Conservation (phyloP, 2,797 vertebrate genomes). For the Sciurus vulgaris region DNA sequence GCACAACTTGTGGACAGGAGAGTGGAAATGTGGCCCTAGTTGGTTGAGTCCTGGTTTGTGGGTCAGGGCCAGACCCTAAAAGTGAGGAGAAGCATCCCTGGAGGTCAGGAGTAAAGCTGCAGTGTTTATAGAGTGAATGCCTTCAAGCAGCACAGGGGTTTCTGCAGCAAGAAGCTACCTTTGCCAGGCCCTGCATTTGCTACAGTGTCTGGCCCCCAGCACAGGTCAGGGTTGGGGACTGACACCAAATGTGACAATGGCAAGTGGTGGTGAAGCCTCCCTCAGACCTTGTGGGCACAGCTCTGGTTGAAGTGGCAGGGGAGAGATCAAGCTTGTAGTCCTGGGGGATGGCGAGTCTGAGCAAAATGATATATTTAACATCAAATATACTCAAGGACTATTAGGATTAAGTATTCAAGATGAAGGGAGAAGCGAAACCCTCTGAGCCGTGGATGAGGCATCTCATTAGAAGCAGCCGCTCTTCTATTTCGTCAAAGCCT, state of each 20-base stretch:
- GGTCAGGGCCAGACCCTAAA: not conserved
- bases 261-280: not conserved
- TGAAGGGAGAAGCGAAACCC: conserved; percentile 86
- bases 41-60: not conserved
- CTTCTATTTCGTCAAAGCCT: conserved; percentile 79
- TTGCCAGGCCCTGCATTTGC: not conserved
- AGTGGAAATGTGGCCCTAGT: not conserved
- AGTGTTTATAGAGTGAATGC: not conserved
- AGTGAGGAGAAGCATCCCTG: conserved; percentile 38
- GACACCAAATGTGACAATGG: not conserved
- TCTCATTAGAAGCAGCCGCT: conserved; percentile 88
- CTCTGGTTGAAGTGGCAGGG: conserved; percentile 21
- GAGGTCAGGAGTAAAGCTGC: not conserved
- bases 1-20: not conserved
- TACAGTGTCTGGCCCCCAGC: not conserved
- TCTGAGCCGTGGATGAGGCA: conserved; percentile 86
- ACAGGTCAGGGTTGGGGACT: not conserved
- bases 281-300: conserved; percentile 12
- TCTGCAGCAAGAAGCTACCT: conserved; percentile 12
- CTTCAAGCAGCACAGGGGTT: not conserved
- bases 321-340: conserved; percentile 67
- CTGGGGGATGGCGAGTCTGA: conserved; percentile 79
- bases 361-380: conserved; percentile 87
- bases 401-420: conserved; percentile 89
- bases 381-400: conserved; percentile 88